Evolutionary conservation across 2,888 invertebrate species (phyloP).

Genomic region (Andricus curvator): DNA sequence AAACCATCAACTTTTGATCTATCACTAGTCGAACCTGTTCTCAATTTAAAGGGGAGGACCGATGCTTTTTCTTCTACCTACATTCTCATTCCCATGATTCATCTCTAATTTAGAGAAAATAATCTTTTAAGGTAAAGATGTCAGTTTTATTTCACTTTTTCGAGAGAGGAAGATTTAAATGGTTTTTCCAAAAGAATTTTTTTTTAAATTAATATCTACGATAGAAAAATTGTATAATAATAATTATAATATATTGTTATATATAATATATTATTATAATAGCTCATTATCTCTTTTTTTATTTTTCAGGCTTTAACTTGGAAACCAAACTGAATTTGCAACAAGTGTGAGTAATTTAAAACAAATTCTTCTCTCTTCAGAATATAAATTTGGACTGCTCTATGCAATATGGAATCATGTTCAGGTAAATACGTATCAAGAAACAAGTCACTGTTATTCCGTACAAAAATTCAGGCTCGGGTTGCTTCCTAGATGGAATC

Average conservation of each 20-base stretch:
- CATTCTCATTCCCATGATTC: background rate
- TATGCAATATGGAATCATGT: too few relatives aligned
- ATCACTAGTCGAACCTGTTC: background rate
- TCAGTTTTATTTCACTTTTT: background rate
- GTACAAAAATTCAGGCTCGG: too few relatives aligned
- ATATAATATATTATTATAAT: background rate
- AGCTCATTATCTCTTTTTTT: background rate
- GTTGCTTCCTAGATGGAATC: too few relatives aligned
- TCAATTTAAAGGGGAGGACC: background rate
- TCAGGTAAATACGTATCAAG: too few relatives aligned
- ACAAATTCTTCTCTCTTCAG: too few relatives aligned
- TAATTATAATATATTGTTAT: too few relatives aligned
- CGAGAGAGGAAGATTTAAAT: background rate
- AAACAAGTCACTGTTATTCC: too few relatives aligned
- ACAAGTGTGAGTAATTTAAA: background rate
- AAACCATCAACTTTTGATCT: constrained; percentile 5
- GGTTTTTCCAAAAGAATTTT: too few relatives aligned
- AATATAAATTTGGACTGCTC: too few relatives aligned
- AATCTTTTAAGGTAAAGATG: background rate
- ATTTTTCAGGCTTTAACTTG: background rate
- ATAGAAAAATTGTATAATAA: too few relatives aligned
- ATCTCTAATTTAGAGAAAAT: background rate
- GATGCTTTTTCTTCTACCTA: background rate
- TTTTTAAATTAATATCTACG: too few relatives aligned
- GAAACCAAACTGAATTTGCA: background rate